A percentile compares a stretch with the other conserved stretches of the same genome.
Conservation (phyloP, 2,113 vertebrate species). For the Callaeas wilsoni region DNA sequence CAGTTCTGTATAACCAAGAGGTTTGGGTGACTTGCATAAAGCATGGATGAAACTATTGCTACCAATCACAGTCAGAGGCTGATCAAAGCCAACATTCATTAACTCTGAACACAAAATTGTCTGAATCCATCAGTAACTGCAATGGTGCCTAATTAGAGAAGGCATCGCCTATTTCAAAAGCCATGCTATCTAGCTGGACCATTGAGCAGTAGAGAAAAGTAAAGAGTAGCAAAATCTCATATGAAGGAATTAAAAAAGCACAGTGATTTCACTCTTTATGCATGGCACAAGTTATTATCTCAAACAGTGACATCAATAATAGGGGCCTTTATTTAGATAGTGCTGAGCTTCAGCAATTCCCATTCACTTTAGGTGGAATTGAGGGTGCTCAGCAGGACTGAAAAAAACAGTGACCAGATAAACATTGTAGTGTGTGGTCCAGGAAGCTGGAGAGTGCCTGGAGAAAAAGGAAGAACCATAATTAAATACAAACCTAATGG, state of each 20-base stretch:
- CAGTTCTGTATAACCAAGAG: background rate
- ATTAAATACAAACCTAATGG: slow-evolving; percentile 59
- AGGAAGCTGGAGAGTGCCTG: slow-evolving; percentile 48
- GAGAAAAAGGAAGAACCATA: slow-evolving; percentile 48
- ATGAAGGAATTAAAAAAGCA: slow-evolving; percentile 52
- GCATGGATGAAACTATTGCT: background rate
- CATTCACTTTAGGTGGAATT: slow-evolving; percentile 57
- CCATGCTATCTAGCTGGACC: slow-evolving; percentile 51
- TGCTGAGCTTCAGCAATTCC: slow-evolving; percentile 66
- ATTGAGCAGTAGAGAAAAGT: slow-evolving; percentile 41
- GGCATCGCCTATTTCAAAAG: slow-evolving; percentile 52
- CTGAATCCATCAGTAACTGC: slow-evolving; percentile 59
- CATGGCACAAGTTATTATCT: slow-evolving; percentile 56
- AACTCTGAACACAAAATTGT: slow-evolving; percentile 62
- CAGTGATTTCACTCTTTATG: slow-evolving; percentile 55
- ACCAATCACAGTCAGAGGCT: slow-evolving; percentile 49
- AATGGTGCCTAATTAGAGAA: slow-evolving; percentile 51
- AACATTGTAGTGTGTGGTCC: slow-evolving; percentile 59
- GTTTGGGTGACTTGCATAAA: slow-evolving; percentile 41
- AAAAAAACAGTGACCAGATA: slow-evolving; percentile 41
- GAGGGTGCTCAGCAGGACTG: slow-evolving; percentile 60
- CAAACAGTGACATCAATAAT: slow-evolving; percentile 52
- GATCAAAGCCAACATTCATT: slow-evolving; percentile 65
- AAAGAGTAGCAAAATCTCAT: slow-evolving; percentile 38
- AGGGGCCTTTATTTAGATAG: slow-evolving; percentile 55